Conservation (phyloP, 1,140 invertebrate species). For the Vanessa tameamea region DNA sequence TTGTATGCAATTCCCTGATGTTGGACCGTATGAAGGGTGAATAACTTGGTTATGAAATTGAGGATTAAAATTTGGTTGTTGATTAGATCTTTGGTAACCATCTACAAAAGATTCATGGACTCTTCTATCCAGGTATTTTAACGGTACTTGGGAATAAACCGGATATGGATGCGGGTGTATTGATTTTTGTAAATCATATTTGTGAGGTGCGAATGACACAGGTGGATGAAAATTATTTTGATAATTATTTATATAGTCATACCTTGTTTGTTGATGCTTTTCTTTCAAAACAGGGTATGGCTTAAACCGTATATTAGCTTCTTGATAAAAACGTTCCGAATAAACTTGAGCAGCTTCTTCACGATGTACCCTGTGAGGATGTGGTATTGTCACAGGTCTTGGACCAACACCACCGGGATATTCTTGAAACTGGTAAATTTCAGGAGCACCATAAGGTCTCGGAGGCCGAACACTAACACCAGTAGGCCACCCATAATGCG, state of each 20-base stretch:
- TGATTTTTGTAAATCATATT: conserved; percentile 67
- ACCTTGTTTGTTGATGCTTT: conserved; percentile 65
- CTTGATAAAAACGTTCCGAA: conserved; percentile 62
- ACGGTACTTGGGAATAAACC: conserved; percentile 61
- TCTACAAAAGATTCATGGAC: conserved; percentile 60
- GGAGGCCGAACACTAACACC: conserved; percentile 54
- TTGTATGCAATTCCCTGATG: conserved; percentile 60
- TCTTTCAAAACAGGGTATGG: conserved; percentile 71
- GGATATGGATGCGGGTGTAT: conserved; percentile 62
- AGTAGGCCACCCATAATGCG: conserved; percentile 58
- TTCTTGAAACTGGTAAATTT: conserved; percentile 67
- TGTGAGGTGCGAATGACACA: conserved; percentile 56
- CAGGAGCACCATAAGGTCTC: conserved; percentile 61
- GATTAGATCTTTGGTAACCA: conserved; percentile 62
- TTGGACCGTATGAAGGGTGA: conserved; percentile 59
- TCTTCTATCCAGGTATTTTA: conserved; percentile 70
- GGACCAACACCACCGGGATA: conserved; percentile 59
- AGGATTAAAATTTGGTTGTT: conserved; percentile 58
- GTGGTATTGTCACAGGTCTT: conserved; percentile 53
- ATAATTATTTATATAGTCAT: conserved; percentile 74
- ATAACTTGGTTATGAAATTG: conserved; percentile 62
- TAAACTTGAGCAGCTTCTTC: conserved; percentile 60
- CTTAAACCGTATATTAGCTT: conserved; percentile 68
- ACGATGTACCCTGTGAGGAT: conserved; percentile 51
- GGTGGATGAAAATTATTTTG: conserved; percentile 62